Conservation (phyloP, 2,113 vertebrate species). For the Corvus cornix region DNA sequence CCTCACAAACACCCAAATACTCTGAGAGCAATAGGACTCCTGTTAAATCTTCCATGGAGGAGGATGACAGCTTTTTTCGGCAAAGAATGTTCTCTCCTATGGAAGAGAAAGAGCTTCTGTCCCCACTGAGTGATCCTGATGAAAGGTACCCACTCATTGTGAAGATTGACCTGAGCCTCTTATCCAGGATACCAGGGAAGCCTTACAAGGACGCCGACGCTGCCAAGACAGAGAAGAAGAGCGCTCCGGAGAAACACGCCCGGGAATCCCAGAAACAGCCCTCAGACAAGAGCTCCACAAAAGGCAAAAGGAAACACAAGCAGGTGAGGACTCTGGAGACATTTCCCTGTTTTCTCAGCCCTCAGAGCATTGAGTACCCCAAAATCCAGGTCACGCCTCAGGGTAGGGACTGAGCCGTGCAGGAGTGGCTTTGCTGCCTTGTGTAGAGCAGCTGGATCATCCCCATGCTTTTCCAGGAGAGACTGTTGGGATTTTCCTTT, state of each 20-base stretch:
- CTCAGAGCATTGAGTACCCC: background rate
- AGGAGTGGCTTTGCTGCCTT: background rate
- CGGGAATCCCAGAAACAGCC: slow-evolving; percentile 87
- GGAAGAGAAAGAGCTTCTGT: slow-evolving; percentile 95
- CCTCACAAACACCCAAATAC: slow-evolving; percentile 95
- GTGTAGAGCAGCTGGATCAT: background rate
- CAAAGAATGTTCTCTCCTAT: slow-evolving; percentile 93
- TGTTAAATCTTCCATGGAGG: slow-evolving; percentile 83
- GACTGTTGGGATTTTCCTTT: background rate
- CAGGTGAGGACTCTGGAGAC: slow-evolving; percentile 24
- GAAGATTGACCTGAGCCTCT: slow-evolving; percentile 94
- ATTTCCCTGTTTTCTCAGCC: background rate
- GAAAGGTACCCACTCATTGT: slow-evolving; percentile 91
- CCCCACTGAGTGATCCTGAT: slow-evolving; percentile 93
- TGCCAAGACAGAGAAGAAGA: slow-evolving; percentile 88
- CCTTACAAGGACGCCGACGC: slow-evolving; percentile 86
- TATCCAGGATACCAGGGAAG: slow-evolving; percentile 90
- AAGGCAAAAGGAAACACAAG: slow-evolving; percentile 96
- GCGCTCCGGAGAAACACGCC: slow-evolving; percentile 79
- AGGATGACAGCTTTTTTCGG: slow-evolving; percentile 83
- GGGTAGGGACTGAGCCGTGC: accelerated
- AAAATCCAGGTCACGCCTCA: accelerated
- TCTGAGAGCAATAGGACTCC: slow-evolving; percentile 92
- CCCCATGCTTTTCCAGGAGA: background rate
- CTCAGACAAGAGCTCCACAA: slow-evolving; percentile 85